A percentile compares a stretch with the other conserved stretches of the same genome.
These are phyloP conservation scores for Anoplophora glabripennis DNA, from an alignment of 1,140 invertebrate genomes.

Conservation along the genomic window DNA sequence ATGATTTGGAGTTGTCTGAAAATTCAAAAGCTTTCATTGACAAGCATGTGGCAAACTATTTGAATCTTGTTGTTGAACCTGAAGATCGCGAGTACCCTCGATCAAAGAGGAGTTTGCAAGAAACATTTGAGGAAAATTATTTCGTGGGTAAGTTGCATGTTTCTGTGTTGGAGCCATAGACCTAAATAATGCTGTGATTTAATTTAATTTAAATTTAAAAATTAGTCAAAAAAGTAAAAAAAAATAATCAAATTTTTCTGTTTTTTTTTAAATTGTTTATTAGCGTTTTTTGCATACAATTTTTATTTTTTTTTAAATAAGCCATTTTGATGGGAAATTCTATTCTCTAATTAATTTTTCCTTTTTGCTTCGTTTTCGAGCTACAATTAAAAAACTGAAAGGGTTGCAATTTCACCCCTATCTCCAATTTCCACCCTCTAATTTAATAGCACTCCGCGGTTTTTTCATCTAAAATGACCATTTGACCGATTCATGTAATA, in stretches of 20 bases:
- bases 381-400: too few relatives aligned
- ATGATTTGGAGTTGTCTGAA: conserved; percentile 18
- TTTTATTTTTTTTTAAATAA: too few relatives aligned
- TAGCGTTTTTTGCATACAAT: too few relatives aligned
- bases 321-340: too few relatives aligned
- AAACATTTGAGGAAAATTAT: background rate
- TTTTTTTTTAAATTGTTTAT: background rate
- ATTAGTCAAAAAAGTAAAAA: conserved; percentile 6
- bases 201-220: conserved; percentile 9
- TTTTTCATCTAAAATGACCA: too few relatives aligned
- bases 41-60: conserved; percentile 34
- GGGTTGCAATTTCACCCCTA: too few relatives aligned
- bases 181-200: background rate
- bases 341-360: too few relatives aligned
- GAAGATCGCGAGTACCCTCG: conserved; percentile 16
- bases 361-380: too few relatives aligned
- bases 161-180: background rate
- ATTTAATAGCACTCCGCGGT: too few relatives aligned
- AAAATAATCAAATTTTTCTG: too few relatives aligned
- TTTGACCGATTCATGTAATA: too few relatives aligned
- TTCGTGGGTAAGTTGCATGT: conserved; percentile 3
- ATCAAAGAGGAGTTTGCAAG: conserved; percentile 26
- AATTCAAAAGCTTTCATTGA: conserved; percentile 31
- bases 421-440: too few relatives aligned
- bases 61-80: conserved; percentile 24